These are phyloP conservation scores for Ypsolopha scabrella DNA, from an alignment of 2,888 invertebrate species.

Conservation along the genomic window DNA sequence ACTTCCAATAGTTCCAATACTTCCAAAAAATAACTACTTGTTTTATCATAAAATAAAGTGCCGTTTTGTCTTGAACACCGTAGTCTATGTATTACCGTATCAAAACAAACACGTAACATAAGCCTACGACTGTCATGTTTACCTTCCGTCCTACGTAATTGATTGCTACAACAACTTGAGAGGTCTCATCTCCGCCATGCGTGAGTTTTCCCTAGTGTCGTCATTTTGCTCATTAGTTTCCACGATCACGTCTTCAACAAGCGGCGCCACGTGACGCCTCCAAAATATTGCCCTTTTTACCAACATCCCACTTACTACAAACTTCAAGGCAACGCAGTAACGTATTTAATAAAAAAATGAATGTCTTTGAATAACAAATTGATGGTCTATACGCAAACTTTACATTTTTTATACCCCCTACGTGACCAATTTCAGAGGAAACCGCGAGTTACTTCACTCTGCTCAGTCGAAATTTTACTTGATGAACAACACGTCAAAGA, in stretches of 20 bases:
- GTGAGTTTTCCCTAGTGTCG: conserved; percentile 6
- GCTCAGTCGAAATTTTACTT: conserved; percentile 33
- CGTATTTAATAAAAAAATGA: conserved; percentile 3
- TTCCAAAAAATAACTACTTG: too few relatives aligned
- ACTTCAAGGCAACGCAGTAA: neutral
- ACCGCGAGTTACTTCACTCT: conserved; percentile 25
- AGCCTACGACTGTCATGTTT: too few relatives aligned
- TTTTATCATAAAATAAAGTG: too few relatives aligned
- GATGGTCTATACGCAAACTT: neutral
- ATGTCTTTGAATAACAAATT: conserved; percentile 2
- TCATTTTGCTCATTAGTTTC: conserved; percentile 20
- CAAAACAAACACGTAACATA: too few relatives aligned
- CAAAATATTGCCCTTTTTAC: conserved; percentile 14
- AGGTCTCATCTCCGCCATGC: neutral
- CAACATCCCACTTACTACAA: conserved; percentile 1
- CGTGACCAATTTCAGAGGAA: conserved; percentile 35
- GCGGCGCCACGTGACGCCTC: conserved; percentile 9
- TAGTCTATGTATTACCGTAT: too few relatives aligned
- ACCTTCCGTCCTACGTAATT: neutral
- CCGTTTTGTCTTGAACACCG: too few relatives aligned
- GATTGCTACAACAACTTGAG: neutral
- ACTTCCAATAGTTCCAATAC: too few relatives aligned
- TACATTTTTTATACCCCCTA: conserved; percentile 12
- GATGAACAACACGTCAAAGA: conserved; percentile 42
- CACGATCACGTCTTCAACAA: conserved; percentile 29